Evolutionary conservation across 2,797 vertebrate genomes (phyloP).

Genomic region (Lepus townsendii): DNA sequence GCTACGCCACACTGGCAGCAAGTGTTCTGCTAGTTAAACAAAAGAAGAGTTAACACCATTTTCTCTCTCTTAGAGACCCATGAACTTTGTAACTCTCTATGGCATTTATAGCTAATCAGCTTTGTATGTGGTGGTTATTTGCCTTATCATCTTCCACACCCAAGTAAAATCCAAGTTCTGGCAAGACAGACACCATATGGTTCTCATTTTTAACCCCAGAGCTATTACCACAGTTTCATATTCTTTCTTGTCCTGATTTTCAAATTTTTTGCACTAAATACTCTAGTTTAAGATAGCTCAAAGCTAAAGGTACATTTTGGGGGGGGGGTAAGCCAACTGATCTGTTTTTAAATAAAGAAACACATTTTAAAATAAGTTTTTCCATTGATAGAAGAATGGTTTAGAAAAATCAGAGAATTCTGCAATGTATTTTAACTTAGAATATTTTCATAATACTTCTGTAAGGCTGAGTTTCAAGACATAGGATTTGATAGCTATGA

Average conservation of each 20-base stretch:
- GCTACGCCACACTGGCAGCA: not conserved
- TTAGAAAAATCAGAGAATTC: conserved; percentile 52
- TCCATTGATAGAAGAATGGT: conserved; percentile 9
- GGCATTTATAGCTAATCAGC: conserved; percentile 13
- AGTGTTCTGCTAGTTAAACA: conserved; percentile 3
- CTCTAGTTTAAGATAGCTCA: conserved; percentile 41
- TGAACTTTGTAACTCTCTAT: conserved; percentile 61
- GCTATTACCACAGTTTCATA: conserved; percentile 37
- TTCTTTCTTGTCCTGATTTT: conserved; percentile 58
- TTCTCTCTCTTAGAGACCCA: conserved; percentile 22
- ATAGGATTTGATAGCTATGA: not conserved
- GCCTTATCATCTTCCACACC: conserved; percentile 58
- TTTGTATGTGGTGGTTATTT: conserved; percentile 28
- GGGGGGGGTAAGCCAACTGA: not conserved
- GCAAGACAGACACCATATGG: conserved; percentile 27
- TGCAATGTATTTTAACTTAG: conserved; percentile 42
- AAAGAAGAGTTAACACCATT: not conserved
- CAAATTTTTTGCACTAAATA: conserved; percentile 19
- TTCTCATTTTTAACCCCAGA: conserved; percentile 42
- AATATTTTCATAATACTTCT: conserved; percentile 42
- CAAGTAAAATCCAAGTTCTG: conserved; percentile 21
- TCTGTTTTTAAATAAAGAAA: conserved; percentile 60
- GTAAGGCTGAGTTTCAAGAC: not conserved
- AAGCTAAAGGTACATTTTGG: conserved; percentile 19
- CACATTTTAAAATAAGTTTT: conserved; percentile 65